Conservation (phyloP, 2,888 invertebrate species). For the Escarpia spicata region DNA sequence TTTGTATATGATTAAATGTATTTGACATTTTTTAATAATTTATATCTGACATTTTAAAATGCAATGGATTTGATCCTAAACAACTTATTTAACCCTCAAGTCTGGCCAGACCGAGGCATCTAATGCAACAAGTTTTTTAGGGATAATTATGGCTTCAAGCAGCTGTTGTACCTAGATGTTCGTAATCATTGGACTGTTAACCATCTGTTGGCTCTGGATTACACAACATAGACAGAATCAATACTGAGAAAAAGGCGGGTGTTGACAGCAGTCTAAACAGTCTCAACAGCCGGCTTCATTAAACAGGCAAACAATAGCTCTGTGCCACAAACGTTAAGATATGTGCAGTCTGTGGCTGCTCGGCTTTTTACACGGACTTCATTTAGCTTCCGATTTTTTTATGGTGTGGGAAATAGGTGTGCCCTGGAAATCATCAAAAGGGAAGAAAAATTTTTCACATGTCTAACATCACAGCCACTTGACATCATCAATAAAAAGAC, state of each 20-base stretch:
- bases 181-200: not conserved
- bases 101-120: no score
- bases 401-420: not conserved
- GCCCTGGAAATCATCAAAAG: not conserved
- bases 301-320: not conserved
- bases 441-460: not conserved
- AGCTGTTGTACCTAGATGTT: not conserved
- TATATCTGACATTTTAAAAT: no score
- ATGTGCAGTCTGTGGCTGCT: not conserved
- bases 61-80: no score
- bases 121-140: not conserved
- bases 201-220: not conserved
- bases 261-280: not conserved
- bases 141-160: not conserved
- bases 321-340: not conserved
- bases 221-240: not conserved
- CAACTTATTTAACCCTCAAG: no score
- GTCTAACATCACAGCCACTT: not conserved
- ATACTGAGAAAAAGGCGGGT: not conserved
- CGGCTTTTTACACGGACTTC: not conserved
- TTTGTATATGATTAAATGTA: no score
- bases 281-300: not conserved
- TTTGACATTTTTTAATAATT: no score
- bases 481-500: not conserved
- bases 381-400: not conserved